Evolutionary conservation across 2,797 vertebrate genomes (phyloP), one percentile per base, ranked within the genome.

Genomic region (Psittacula echo): DNA sequence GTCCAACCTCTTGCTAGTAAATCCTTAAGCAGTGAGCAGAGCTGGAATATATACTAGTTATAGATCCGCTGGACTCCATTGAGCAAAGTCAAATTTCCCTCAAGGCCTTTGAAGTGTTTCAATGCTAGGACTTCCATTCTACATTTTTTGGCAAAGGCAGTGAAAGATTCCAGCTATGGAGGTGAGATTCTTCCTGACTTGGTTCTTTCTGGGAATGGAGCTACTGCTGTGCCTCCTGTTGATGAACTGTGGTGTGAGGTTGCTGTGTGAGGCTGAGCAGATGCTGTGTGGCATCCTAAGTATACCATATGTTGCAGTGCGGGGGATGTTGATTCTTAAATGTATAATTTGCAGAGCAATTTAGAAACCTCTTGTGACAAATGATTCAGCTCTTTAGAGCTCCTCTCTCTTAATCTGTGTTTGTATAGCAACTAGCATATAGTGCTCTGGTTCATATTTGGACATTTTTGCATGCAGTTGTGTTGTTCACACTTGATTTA

Each of bases 221-320:
- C 7, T 79, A 42, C 29, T 81, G 16, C 67, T 94, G 83, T 80
- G 37, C 29, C 12, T 94, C 65, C 34, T 39, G 5, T 54, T 47
- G 12, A 6, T 5, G 68, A 90, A 37, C 48, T 58, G 26, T 65
- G 32, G 23, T 77, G 12, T 29, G 50, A 96, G 56, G 34, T 67
- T 90, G 67, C 48, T 42, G 56, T 85, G 44, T 74, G 70, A 90
- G 90, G 89, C 44, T 68, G 72, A 95, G 48, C 81, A 96, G 86
- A 85, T 91, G 87, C 54, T 61, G 20, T 56, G 61, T n/a, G 74
- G 29, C 67, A 85, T 82, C 75, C 84, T 77, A 85, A 95, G 87
- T 53, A 83, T 58, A 83, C 75, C 68, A 58, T 77, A 93, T 77
- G 65, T 61, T 91, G 60, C 42, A 86, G 47, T 34, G 51, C 2